Base-by-base conservation (phyloP, 2,888 invertebrate genomes). In the Eupithecia subumbrata region DNA sequence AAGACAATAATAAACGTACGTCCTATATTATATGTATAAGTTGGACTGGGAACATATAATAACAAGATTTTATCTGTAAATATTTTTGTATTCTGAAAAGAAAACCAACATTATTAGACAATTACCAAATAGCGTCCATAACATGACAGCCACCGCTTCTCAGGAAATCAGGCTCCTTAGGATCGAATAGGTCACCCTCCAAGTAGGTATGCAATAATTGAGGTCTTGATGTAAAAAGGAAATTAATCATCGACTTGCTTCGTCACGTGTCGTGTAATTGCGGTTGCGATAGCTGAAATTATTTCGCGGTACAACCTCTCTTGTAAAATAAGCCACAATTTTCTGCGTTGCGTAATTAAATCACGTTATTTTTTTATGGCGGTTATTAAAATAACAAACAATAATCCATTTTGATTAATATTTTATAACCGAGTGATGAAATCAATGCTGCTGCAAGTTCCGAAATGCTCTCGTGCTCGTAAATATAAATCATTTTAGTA, bases 251-350 rank as follows among this genome's bases (percentile, higher is more conserved):
- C 82, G 82, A 81, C 81, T 79, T 75, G 67, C 70, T 78, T 77
- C 82, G 83, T 87, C 86, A 87, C 87, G 87, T 87, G 87, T 86
- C 82, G 74, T 77, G 81, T 86, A 84, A 85, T 85, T 77, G 81
- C 76, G 80, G 81, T 74, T 80, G 60, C 79, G 77, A 85, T 83
- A 79, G 82, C 79, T 83, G 79, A 83, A 83, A 82, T 85, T 82
- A 82, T 82, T 82, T 84, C 79, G 80, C 81, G 80, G 78, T 78
- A 69, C 78, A 72, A 76, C 83, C 80, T 84, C 56, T 81, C 72
- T 80, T 76, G 79, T 78, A 81, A 78, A 80, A 81, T 82, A 75
- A 77, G 25, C 40, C 52, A 71, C 66, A 74, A 72, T 74, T 76
- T 72, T 34, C 66, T 66, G 72, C 48, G 43, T 72, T 22, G 56